Percentiles rank a stretch among this genome's conserved stretches.
Conservation (phyloP, 2,797 vertebrate genomes). For the Peromyscus eremicus region DNA sequence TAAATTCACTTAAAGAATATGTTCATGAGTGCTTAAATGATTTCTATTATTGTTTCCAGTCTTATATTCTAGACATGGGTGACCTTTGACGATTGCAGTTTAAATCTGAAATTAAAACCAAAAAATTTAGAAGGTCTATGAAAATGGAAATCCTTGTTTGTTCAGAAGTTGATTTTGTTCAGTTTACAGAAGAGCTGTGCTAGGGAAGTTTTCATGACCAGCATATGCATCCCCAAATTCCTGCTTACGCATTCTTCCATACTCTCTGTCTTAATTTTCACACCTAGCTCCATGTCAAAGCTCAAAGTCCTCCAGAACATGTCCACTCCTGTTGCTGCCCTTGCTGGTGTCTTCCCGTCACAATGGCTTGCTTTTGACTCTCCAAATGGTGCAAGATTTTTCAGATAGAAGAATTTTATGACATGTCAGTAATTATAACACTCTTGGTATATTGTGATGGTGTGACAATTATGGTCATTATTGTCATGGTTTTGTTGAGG, state of each 20-base stretch:
- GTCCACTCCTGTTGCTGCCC: accelerated
- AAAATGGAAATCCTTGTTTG: not conserved
- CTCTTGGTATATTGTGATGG: not conserved
- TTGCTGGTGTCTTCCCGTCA: not conserved
- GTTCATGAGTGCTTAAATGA: not conserved
- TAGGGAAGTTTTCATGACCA: not conserved
- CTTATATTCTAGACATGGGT: not conserved
- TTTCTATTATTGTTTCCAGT: not conserved
- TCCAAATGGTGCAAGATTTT: not conserved
- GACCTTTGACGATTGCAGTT: conserved; percentile 9
- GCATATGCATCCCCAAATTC: not conserved
- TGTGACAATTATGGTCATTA: not conserved
- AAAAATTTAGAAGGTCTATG: not conserved
- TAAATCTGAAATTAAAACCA: conserved; percentile 47
- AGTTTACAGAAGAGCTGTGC: not conserved
- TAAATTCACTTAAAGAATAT: not conserved
- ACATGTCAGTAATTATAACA: not conserved
- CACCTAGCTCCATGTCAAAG: too few species aligned
- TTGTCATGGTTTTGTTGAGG: not conserved
- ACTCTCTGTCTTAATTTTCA: not conserved
- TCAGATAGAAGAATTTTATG: not conserved
- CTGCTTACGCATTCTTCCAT: not conserved
- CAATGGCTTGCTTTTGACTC: not conserved
- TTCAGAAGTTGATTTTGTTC: not conserved
- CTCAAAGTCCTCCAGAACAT: accelerated